phyloP scores from a whole-genome alignment of 92 coral and sea anemone genomes.

The Meandrina meandrites region DNA sequence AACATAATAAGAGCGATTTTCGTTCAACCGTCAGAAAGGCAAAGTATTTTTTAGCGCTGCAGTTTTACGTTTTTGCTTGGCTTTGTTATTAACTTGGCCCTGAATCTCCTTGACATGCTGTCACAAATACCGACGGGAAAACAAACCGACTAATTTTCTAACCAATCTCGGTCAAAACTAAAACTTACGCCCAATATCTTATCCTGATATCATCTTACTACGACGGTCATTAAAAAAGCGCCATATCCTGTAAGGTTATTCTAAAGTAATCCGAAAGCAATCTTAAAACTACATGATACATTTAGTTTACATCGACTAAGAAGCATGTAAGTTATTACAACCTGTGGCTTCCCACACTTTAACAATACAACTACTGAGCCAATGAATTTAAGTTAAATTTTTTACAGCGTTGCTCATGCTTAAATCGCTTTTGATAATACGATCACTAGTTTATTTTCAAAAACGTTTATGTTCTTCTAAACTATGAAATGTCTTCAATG shows the following conservation, averaged over 20 bases:
- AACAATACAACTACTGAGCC: too few species aligned
- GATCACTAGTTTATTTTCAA: neutral
- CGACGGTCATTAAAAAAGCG: too few species aligned
- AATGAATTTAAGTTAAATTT: neutral
- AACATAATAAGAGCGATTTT: neutral
- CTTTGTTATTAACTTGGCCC: neutral
- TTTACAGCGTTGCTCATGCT: neutral
- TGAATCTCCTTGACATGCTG: neutral
- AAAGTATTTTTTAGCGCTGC: neutral
- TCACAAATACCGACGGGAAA: neutral
- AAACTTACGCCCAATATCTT: too few species aligned
- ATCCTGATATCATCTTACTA: too few species aligned
- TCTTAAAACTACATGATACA: too few species aligned
- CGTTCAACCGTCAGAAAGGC: neutral
- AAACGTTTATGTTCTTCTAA: neutral
- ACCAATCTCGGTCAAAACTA: too few species aligned
- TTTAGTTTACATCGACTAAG: too few species aligned
- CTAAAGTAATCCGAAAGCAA: too few species aligned
- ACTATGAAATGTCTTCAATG: neutral
- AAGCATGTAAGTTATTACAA: too few species aligned
- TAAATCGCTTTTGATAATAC: neutral
- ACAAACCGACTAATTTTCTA: neutral
- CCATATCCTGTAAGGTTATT: too few species aligned
- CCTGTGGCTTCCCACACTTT: too few species aligned
- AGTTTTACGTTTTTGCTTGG: neutral